phyloP scores from a whole-genome alignment of 2,797 vertebrate genomes.

The Gastrophryne carolinensis region DNA sequence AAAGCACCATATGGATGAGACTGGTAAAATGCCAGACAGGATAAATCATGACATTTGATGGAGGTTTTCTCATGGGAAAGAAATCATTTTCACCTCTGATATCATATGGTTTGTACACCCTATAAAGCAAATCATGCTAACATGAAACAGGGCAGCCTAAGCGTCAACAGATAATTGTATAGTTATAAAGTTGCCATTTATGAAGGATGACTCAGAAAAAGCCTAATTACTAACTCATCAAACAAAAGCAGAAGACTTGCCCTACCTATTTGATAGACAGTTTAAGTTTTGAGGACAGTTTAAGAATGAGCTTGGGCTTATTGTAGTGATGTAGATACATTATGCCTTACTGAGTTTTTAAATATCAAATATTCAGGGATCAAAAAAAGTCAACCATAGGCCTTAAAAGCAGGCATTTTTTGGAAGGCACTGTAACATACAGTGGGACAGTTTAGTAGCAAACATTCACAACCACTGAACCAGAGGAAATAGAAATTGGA shows the following conservation, averaged over 20 bases:
- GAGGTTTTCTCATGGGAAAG: not conserved
- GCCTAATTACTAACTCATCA: constrained; percentile 29
- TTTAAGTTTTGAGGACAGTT: no score
- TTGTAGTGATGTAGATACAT: no score
- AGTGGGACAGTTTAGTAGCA: no score
- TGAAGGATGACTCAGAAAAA: constrained; percentile 32
- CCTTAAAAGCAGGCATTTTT: no score
- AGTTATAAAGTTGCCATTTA: constrained; percentile 21
- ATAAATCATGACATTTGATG: not conserved
- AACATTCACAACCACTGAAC: no score
- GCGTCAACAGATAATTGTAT: not conserved
- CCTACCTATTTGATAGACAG: no score
- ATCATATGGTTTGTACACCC: not conserved
- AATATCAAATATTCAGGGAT: no score
- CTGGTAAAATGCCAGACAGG: not conserved
- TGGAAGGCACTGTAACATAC: no score
- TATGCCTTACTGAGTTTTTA: no score
- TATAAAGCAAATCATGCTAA: not conserved
- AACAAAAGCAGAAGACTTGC: constrained; percentile 10
- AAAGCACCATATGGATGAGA: not conserved
- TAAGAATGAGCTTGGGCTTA: no score
- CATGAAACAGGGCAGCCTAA: not conserved
- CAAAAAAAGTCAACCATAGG: no score
- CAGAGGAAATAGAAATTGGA: no score
- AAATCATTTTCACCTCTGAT: not conserved